Evolutionary conservation across 2,797 vertebrate genomes (phyloP).

Genomic region (Paratrypauchen microcephalus): DNA sequence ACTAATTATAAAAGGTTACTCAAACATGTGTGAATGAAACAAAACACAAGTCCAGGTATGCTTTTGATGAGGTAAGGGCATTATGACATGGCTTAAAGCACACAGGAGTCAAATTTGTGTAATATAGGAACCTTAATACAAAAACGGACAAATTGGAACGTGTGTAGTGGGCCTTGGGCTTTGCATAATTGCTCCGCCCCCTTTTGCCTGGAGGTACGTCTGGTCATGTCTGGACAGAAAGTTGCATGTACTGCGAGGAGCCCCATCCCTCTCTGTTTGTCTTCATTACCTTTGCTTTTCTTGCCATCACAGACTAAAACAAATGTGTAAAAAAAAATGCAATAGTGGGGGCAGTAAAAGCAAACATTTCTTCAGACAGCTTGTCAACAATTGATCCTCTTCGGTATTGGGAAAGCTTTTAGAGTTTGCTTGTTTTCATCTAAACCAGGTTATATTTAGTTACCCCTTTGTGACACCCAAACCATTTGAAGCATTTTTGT

Average conservation of each 20-base stretch:
- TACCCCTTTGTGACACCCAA: slow-evolving; percentile 14
- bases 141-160: slow-evolving; percentile 49
- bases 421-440: slow-evolving; percentile 15
- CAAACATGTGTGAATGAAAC: too few species aligned
- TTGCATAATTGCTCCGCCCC: slow-evolving; percentile 45
- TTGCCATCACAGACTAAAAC: slow-evolving; percentile 46
- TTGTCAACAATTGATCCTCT: slow-evolving; percentile 36
- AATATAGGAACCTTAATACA: slow-evolving; percentile 8
- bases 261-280: slow-evolving; percentile 42
- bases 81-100: too few species aligned
- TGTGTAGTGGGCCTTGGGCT: slow-evolving; percentile 41
- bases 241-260: slow-evolving; percentile 37
- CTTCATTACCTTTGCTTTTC: slow-evolving; percentile 55
- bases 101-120: too few species aligned
- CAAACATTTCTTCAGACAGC: slow-evolving; percentile 22
- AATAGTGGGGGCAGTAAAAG: slow-evolving; percentile 29
- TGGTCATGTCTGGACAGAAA: slow-evolving; percentile 69
- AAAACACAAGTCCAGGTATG: too few species aligned
- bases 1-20: too few species aligned
- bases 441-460: slow-evolving; percentile 40
- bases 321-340: slow-evolving; percentile 34
- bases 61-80: too few species aligned
- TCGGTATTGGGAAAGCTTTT: slow-evolving; percentile 19
- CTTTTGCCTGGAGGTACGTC: slow-evolving; percentile 51
- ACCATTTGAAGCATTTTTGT: slow-evolving; percentile 23